Evolutionary conservation across 2,797 vertebrate species (phyloP).

Genomic region (Bovichtus diacanthus): DNA sequence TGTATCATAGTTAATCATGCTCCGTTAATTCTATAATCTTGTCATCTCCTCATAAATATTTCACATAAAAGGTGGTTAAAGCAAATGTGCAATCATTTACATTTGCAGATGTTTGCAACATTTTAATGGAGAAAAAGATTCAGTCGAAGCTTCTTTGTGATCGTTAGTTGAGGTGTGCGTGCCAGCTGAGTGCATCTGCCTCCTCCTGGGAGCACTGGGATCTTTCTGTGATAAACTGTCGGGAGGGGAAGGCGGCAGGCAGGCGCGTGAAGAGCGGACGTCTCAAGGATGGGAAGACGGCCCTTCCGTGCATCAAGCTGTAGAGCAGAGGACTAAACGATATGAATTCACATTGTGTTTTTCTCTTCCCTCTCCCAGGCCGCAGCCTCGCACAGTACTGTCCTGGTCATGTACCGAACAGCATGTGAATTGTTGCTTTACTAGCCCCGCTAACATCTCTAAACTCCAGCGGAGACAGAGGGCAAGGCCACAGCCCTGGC

Average conservation of each 20-base stretch:
- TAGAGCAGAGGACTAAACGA: conserved; percentile 27
- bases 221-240: conserved; percentile 11
- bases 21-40: conserved; percentile 23
- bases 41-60: conserved; percentile 22
- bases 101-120: conserved; percentile 9
- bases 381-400: conserved; percentile 21
- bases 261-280: conserved; percentile 2
- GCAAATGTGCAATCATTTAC: conserved; percentile 1
- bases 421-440: conserved; percentile 56
- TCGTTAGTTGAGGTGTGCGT: conserved; percentile 4
- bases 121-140: not conserved
- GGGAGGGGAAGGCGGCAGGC: conserved; percentile 2
- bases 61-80: conserved; percentile 4
- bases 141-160: not conserved
- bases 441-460: conserved; percentile 53
- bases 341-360: conserved; percentile 27
- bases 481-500: conserved; percentile 48
- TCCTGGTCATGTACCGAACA: conserved; percentile 53
- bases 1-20: conserved; percentile 23
- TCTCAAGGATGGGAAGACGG: conserved; percentile 32
- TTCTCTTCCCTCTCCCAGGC: conserved; percentile 19
- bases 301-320: conserved; percentile 11
- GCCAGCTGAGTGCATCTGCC: not conserved
- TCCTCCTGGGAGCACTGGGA: not conserved
- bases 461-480: conserved; percentile 65